phyloP scores from a whole-genome alignment of 2,797 vertebrate species.

The Brachyrhaphis roseni region DNA sequence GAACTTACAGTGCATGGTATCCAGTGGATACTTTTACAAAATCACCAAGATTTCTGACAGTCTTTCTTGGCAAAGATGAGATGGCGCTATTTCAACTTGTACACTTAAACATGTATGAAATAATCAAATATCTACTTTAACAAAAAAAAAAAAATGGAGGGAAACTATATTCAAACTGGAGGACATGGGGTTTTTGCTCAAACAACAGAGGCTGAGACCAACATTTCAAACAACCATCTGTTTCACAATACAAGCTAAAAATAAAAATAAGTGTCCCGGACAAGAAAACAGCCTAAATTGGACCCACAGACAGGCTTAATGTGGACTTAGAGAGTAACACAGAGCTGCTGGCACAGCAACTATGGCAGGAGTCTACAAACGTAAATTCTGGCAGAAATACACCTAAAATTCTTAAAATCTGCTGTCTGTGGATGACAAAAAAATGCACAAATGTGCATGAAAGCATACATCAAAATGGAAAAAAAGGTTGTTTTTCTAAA shows the following conservation, averaged over 20 bases:
- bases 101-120: constrained; percentile 5
- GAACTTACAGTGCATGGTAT: neutral
- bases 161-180: neutral
- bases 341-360: constrained; percentile 44
- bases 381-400: constrained; percentile 35
- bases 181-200: neutral
- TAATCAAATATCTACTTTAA: neutral
- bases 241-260: constrained; percentile 26
- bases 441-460: neutral
- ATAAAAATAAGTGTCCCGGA: constrained; percentile 6
- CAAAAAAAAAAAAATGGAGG: neutral
- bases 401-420: constrained; percentile 17
- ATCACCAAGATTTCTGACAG: constrained; percentile 16
- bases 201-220: neutral
- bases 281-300: constrained; percentile 12
- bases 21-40: constrained; percentile 19
- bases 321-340: neutral
- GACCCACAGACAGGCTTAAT: constrained; percentile 3
- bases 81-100: constrained; percentile 2
- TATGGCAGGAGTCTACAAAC: constrained; percentile 33
- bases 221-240: constrained; percentile 9
- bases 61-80: constrained; percentile 1
- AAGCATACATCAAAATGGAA: constrained; percentile 1
- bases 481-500: neutral
- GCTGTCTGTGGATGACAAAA: neutral